Conservation (phyloP, 2,113 vertebrate species). For the Phasianus colchicus region DNA sequence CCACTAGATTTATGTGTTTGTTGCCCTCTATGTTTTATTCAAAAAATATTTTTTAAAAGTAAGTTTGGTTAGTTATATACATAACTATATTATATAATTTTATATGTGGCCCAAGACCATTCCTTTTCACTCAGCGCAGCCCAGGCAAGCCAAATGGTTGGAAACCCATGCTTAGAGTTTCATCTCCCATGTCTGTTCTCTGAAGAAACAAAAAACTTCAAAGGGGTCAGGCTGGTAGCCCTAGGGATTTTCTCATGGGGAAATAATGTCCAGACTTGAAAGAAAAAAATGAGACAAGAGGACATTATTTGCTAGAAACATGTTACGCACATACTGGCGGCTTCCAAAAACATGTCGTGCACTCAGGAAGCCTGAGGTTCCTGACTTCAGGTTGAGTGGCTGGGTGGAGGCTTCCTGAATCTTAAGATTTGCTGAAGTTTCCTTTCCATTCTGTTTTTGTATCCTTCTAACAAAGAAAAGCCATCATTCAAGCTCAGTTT, state of each 20-base stretch:
- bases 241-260: background rate
- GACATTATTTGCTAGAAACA: slow-evolving; percentile 49
- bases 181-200: background rate
- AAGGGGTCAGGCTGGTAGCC: background rate
- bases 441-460: slow-evolving; percentile 76
- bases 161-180: background rate
- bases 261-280: slow-evolving; percentile 30
- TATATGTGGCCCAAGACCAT: background rate
- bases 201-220: slow-evolving; percentile 12
- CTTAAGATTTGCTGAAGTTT: slow-evolving; percentile 75
- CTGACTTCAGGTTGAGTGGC: slow-evolving; percentile 73
- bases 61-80: background rate
- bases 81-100: background rate
- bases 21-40: background rate
- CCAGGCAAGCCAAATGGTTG: background rate
- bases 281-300: slow-evolving; percentile 14
- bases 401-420: slow-evolving; percentile 78
- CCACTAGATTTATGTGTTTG: background rate
- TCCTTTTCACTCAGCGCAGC: background rate
- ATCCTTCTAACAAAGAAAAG: slow-evolving; percentile 72
- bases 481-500: slow-evolving; percentile 33
- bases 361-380: slow-evolving; percentile 67
- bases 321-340: background rate
- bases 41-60: background rate
- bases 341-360: slow-evolving; percentile 28